Percentiles rank a stretch among this genome's conserved stretches.
These are phyloP conservation scores for Cantharis lateralis DNA, from an alignment of 2,888 invertebrate species.

Conservation along the genomic window DNA sequence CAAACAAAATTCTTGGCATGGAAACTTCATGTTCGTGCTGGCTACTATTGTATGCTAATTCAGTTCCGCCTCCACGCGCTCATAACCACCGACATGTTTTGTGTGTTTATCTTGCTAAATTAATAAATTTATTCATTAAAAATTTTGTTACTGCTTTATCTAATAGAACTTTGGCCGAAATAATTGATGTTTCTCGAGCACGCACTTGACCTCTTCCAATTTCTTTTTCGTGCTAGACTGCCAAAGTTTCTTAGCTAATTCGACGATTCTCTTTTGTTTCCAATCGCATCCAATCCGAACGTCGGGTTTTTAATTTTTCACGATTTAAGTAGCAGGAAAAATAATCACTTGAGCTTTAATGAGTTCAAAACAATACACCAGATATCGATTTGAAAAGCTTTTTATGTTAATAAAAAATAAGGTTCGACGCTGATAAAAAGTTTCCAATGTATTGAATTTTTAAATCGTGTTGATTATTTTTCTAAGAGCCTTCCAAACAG, in stretches of 20 bases:
- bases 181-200: neutral
- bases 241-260: neutral
- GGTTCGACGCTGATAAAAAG: neutral
- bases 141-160: constrained; percentile 13
- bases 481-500: neutral
- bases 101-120: constrained; percentile 20
- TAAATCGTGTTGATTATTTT: neutral
- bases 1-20: constrained; percentile 21
- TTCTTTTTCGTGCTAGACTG: neutral
- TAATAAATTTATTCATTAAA: constrained; percentile 20
- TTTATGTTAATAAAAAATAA: neutral
- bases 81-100: constrained; percentile 18
- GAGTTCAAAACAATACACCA: neutral
- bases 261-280: neutral
- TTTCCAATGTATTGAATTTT: neutral
- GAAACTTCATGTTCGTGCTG: constrained; percentile 20
- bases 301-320: neutral
- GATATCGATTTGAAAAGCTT: neutral
- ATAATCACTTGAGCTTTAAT: neutral
- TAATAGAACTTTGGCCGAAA: neutral
- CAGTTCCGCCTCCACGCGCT: constrained; percentile 21
- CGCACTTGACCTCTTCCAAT: neutral
- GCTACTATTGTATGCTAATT: constrained; percentile 22
- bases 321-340: neutral
- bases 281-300: neutral